Conservation (phyloP, 2,797 vertebrate species). For the Poecilia wingei region DNA sequence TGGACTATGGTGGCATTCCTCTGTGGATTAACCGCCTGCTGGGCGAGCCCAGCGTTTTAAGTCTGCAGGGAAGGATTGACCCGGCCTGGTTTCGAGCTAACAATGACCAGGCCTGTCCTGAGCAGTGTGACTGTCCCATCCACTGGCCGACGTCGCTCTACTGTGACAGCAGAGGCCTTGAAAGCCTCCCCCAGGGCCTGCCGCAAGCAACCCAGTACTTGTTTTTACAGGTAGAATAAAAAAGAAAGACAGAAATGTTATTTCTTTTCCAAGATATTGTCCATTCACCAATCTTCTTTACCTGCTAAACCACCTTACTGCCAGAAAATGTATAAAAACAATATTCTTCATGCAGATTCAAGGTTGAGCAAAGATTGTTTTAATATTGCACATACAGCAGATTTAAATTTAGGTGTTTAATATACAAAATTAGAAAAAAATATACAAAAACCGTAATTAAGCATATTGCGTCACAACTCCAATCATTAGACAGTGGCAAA, state of each 20-base stretch:
- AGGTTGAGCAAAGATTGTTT: neutral
- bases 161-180: conserved; percentile 76
- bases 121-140: conserved; percentile 80
- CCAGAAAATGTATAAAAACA: neutral
- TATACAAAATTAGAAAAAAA: neutral
- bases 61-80: conserved; percentile 74
- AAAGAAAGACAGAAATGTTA: neutral
- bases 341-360: neutral
- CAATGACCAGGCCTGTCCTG: conserved; percentile 71
- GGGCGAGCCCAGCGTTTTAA: conserved; percentile 82
- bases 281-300: neutral
- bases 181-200: conserved; percentile 59
- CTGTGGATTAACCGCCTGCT: conserved; percentile 78
- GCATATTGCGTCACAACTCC: neutral
- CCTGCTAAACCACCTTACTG: neutral
- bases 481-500: neutral
- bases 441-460: neutral
- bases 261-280: neutral
- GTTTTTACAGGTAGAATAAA: conserved; percentile 76
- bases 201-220: conserved; percentile 75
- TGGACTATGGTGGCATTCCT: conserved; percentile 80
- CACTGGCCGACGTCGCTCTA: conserved; percentile 83
- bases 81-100: conserved; percentile 70
- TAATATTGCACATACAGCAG: neutral
- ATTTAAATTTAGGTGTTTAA: neutral